Evolutionary conservation across 2,888 invertebrate genomes (phyloP).

Genomic region (Leucophora obtusa): DNA sequence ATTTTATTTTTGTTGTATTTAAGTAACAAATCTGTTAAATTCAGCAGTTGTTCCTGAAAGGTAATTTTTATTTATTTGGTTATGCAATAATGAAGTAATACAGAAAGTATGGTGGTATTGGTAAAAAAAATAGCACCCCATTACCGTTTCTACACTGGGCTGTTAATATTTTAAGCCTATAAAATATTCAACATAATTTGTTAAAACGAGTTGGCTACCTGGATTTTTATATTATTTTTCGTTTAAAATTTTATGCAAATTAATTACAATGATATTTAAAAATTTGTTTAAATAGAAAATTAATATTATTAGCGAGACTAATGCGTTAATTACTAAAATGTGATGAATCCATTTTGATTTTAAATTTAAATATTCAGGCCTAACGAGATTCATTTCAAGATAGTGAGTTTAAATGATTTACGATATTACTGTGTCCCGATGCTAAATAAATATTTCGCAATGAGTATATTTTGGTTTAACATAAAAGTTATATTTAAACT

Average conservation of each 20-base stretch:
- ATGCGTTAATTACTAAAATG: slow-evolving; percentile 62
- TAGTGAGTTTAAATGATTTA: background rate
- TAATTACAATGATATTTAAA: background rate
- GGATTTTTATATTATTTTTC: background rate
- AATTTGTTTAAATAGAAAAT: background rate
- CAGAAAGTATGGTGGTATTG: no score
- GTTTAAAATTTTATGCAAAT: background rate
- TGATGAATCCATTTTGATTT: slow-evolving; percentile 50
- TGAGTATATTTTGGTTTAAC: no score
- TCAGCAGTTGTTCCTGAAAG: no score
- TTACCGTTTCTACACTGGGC: no score
- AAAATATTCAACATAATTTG: background rate
- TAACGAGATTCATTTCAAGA: background rate
- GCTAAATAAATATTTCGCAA: no score
- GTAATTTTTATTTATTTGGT: no score
- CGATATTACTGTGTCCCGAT: background rate
- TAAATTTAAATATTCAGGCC: slow-evolving; percentile 12
- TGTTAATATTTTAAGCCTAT: background rate
- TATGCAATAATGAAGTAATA: no score
- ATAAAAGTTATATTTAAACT: no score
- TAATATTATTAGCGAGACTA: slow-evolving; percentile 39
- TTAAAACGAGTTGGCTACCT: background rate
- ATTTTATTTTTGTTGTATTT: no score
- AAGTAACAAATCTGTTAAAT: no score
- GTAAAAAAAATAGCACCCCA: no score